Base-by-base conservation (phyloP, 2,797 vertebrate genomes). In the Mormyrops boulengeri region DNA sequence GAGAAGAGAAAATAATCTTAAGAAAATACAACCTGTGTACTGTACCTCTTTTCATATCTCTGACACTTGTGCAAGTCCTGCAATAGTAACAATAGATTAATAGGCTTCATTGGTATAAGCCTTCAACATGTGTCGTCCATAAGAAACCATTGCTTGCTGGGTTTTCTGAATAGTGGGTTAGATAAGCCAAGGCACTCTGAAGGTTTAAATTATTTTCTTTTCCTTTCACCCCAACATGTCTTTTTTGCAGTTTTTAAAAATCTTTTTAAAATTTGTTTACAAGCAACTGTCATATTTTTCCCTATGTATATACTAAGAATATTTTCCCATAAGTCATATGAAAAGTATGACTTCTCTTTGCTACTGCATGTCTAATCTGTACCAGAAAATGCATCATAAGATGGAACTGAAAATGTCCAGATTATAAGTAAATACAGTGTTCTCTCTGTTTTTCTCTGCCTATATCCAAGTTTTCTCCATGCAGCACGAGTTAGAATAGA, bases 401-500 rank as follows among this genome's bases (percentile, higher is more conserved):
- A 57, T 50, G 50, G 85, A 38, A 7, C 38, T 49, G 80, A 17
- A 84, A 57, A 53, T 30, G 50, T 53, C n/a, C 19, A 55, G 85
- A 87, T 53, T 87, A 22, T 34, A 26, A 14, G 11, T 34, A 53
- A 53, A n/a, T 34, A 38, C 6, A 8, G 26, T 57, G 30, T 57
- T 38, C 30, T 57, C 17, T 22, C 12, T 47, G 53, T 11, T 49
- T 87, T 80, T 6, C 19, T 73, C 44, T 19, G 9, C 26, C 22
- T 38, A 4, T 41, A 62, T 53, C 26, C 17, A 30, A 44, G 49
- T 17, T 34, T 84, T 93, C 92, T 91, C 91, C 88, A 87, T 19
- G 49, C 49, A 47, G 69, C 88, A 89, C 88, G 87, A 91, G 92
- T 93, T 91, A 91, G 87, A 91, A 90, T 34, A 34, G 91, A 92